These are phyloP conservation scores for Sapayoa aenigma DNA, from an alignment of 2,113 vertebrate genomes.

Conservation along the genomic window DNA sequence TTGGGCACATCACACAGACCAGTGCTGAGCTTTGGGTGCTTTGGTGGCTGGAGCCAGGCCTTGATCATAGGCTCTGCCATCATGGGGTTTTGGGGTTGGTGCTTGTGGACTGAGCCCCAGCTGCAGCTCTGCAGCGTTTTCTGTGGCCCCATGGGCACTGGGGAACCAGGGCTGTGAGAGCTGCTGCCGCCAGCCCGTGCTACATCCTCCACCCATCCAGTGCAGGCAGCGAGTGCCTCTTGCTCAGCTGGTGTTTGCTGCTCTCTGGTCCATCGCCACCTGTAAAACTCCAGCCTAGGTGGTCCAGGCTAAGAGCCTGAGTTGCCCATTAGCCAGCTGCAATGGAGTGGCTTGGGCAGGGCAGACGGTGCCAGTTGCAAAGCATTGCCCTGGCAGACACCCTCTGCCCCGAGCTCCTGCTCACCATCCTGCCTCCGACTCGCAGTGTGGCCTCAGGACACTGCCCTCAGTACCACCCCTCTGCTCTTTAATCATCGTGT, in stretches of 20 bases:
- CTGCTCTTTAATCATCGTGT: rapidly evolving
- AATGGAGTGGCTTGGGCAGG: background rate
- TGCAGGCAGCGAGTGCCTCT: background rate
- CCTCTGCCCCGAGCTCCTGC: background rate
- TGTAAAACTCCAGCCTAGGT: background rate
- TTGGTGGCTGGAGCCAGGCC: background rate
- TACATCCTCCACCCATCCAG: background rate
- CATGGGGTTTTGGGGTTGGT: background rate
- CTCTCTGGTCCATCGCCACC: background rate
- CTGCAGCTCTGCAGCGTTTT: background rate
- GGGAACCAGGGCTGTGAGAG: rapidly evolving
- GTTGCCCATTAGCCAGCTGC: rapidly evolving
- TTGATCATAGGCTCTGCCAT: background rate
- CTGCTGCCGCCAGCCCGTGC: background rate
- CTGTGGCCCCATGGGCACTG: background rate
- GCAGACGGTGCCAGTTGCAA: rapidly evolving
- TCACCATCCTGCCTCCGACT: rapidly evolving
- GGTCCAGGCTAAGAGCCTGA: background rate
- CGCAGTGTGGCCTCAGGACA: rapidly evolving
- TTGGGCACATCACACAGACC: background rate
- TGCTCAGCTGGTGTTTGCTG: background rate
- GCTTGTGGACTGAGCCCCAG: background rate
- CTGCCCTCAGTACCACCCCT: background rate
- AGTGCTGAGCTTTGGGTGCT: background rate
- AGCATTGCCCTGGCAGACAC: background rate